Evolutionary conservation across 1,140 invertebrate species (phyloP), one percentile per base, ranked within the genome.

Genomic region (Wasmannia auropunctata): DNA sequence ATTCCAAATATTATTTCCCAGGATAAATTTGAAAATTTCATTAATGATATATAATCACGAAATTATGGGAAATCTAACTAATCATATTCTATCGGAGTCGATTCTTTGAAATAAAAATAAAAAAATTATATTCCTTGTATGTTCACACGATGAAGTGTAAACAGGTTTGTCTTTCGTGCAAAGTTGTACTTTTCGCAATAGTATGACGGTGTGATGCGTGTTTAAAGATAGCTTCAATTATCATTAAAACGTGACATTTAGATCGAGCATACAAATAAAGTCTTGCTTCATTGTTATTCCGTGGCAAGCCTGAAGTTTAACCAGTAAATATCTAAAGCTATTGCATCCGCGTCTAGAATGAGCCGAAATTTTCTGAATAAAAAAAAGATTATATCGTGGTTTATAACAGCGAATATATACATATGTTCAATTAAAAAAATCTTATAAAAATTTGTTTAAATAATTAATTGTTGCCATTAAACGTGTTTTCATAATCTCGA

Each of bases 161-260:
- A 40, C 54, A 62, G 10, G 25, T 75, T 19, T 43, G 1, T 0
- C 8, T 72, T 72, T 22, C 28, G 8, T 28, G 16, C 10, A 76
- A 62, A 40, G 25, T 76, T 31, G 10, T 40, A 62, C 22, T 76
- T 76, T 43, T 43, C 74, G 34, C 22, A 43, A 75, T 40, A 37
- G 14, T 40, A 40, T 11, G 51, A 74, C 31, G 72, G 40, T 76
- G 22, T 10, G 16, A 40, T 28, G 43, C 7, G 4, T 51, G 40
- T 46, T 11, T 80, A 69, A 80, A 80, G n/a, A 80, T 67, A 69
- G 62, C 11, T 34, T 65, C 76, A 54, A 80, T 69, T 80, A 80
- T 80, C 62, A 22, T 49, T 46, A 31, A 51, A 80, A 80, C 14
- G 19, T 40, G 76, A 69, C 28, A 80, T 67, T 67, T 80, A 80